Conservation (phyloP, 2,797 vertebrate species). For the Allobates femoralis region DNA sequence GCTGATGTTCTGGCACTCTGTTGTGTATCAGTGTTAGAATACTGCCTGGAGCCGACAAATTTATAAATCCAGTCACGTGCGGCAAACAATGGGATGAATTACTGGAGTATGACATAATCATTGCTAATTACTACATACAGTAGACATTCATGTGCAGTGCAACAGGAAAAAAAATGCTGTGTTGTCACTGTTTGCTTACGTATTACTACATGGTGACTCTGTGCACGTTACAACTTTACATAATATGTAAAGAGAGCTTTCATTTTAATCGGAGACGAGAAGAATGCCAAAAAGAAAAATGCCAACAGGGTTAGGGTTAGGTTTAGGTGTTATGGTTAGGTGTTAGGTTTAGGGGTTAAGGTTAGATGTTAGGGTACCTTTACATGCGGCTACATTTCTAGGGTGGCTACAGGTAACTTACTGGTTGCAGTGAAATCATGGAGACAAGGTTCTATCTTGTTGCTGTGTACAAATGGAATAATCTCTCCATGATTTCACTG, state of each 20-base stretch:
- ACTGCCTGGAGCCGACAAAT: background rate
- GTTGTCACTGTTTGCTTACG: background rate
- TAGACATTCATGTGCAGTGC: conserved; percentile 17
- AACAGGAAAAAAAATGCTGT: background rate
- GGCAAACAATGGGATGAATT: conserved; percentile 36
- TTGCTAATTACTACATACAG: conserved; percentile 32
- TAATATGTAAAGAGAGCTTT: background rate
- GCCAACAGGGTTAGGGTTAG: too few species aligned
- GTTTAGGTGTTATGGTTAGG: too few species aligned
- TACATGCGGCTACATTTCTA: too few species aligned
- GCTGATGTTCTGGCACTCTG: background rate
- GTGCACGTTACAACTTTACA: background rate
- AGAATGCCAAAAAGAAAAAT: too few species aligned
- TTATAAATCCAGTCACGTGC: conserved; percentile 54
- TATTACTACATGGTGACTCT: background rate
- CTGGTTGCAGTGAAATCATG: too few species aligned
- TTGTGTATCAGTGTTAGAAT: conserved; percentile 6
- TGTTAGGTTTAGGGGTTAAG: too few species aligned
- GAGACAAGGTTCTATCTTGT: too few species aligned
- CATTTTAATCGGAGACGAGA: background rate
- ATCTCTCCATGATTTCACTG: too few species aligned
- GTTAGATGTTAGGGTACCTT: too few species aligned
- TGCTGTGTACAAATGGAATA: too few species aligned
- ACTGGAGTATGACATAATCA: conserved; percentile 39
- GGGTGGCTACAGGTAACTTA: too few species aligned